A percentile compares a stretch with the other conserved stretches of the same genome.
These are phyloP conservation scores for Paramormyrops hopkinsi DNA, from an alignment of 2,797 vertebrate genomes.

Conservation along the genomic window DNA sequence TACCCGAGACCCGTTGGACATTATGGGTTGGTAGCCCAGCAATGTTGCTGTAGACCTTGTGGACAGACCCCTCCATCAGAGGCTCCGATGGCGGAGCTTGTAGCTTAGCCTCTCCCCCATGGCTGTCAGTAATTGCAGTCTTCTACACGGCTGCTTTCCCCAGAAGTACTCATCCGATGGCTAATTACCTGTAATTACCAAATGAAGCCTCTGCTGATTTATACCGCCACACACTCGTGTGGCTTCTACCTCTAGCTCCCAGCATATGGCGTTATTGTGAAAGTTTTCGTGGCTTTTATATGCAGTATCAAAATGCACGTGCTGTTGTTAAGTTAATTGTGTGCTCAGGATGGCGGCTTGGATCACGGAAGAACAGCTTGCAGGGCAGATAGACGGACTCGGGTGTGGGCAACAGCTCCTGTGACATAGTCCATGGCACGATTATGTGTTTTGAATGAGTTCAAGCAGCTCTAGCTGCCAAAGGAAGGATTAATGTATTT, in stretches of 20 bases:
- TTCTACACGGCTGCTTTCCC: not conserved
- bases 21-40: not conserved
- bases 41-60: not conserved
- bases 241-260: not conserved
- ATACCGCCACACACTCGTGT: not conserved
- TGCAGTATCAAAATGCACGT: not conserved
- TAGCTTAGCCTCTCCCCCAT: not conserved
- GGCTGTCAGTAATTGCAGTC: not conserved
- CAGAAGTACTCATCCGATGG: not conserved
- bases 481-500: not conserved
- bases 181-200: constrained; percentile 12
- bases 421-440: not conserved
- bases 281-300: not conserved
- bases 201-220: not conserved
- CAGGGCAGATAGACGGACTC: not conserved
- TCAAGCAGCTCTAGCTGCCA: not conserved
- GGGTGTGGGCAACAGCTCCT: not conserved
- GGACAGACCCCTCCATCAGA: not conserved
- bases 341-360: not conserved
- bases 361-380: not conserved
- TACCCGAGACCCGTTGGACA: not conserved
- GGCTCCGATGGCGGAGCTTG: not conserved
- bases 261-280: not conserved
- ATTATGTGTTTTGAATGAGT: not conserved
- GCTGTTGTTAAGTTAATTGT: not conserved